Evolutionary conservation across 2,888 invertebrate genomes (phyloP).

Genomic region (Nomada goodeniana): DNA sequence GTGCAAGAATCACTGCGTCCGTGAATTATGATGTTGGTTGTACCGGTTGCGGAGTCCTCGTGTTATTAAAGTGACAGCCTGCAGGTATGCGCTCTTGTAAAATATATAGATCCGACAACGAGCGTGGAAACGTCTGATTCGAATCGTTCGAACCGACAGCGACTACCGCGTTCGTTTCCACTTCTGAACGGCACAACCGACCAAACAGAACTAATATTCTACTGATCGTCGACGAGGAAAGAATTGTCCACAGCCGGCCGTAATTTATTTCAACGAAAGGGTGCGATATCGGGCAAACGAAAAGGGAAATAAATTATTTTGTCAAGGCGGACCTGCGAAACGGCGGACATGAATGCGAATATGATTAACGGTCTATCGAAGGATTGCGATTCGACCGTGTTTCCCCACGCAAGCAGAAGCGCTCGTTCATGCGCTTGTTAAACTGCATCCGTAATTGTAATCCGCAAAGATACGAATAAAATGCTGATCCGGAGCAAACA

Average conservation of each 20-base stretch:
- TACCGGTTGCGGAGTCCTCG: constrained; percentile 1
- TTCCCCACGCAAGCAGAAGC: not conserved
- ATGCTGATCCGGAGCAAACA: constrained; percentile 14
- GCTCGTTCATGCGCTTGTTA: constrained; percentile 15
- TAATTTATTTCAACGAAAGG: not conserved
- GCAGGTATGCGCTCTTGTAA: constrained; percentile 37
- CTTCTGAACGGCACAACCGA: not conserved
- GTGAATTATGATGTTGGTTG: constrained; percentile 43
- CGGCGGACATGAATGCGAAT: not conserved
- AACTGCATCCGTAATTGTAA: not conserved
- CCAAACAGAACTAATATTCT: not conserved
- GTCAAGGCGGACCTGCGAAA: not conserved
- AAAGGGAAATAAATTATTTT: not conserved
- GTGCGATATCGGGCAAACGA: not conserved
- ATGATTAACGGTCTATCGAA: not conserved
- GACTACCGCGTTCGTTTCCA: not conserved
- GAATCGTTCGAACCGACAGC: not conserved
- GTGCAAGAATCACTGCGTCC: constrained; percentile 26
- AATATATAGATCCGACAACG: constrained; percentile 29
- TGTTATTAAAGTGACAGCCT: constrained; percentile 44
- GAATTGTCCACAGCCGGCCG: not conserved
- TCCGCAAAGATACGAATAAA: constrained; percentile 1
- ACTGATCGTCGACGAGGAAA: not conserved
- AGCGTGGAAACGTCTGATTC: not conserved
- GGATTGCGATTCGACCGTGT: not conserved